Base-by-base conservation (phyloP, 2,797 vertebrate species). In the Picus viridis region DNA sequence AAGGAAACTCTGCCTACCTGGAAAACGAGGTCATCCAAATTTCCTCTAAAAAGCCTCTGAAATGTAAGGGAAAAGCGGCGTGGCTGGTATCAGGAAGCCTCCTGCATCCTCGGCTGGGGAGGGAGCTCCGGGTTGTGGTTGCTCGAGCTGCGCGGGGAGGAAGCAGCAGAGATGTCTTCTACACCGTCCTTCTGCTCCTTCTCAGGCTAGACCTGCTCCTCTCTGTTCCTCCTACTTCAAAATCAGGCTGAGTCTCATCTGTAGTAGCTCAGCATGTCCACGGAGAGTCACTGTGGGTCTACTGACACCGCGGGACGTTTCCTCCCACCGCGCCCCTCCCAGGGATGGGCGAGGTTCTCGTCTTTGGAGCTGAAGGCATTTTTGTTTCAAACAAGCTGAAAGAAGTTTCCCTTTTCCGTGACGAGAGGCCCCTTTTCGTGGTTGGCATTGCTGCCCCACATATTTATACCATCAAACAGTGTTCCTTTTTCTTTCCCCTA, bases 251-350 rank as follows among this genome's bases (percentile, higher is more conserved):
- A 16, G 2, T 6, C 14, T 24, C 10, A 0, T 34, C 11, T 80
- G 92, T 26, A 91, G 54, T 83, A 74, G 39, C 85, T 15, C 0
- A 36, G 4, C 5, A 4, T 8, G 26, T 54, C 96, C 97, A 92
- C 95, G 20, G 58, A 70, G 97, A 83, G 96, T 86, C 91, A 89
- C 95, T 97, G 94, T 96, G 91, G 90, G n/a, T 94, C 96, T 10
- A 92, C 75, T 12, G n/a, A 88, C 75, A 7, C 54, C 17, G 3
- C 70, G 34, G 61, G 59, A 3, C 7, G 15, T 7, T 57, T 14
- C 51, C 65, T 73, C 85, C 71, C 62, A 18, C 10, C 23, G 3
- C 45, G 7, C 61, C 29, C 26, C 30, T 24, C 20, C 36, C 29
- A 3, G 49, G 56, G 68, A 51, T n/a, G 70, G 67, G 62, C 6